phyloP scores from a whole-genome alignment of 2,888 invertebrate species.

The Empis livida region DNA sequence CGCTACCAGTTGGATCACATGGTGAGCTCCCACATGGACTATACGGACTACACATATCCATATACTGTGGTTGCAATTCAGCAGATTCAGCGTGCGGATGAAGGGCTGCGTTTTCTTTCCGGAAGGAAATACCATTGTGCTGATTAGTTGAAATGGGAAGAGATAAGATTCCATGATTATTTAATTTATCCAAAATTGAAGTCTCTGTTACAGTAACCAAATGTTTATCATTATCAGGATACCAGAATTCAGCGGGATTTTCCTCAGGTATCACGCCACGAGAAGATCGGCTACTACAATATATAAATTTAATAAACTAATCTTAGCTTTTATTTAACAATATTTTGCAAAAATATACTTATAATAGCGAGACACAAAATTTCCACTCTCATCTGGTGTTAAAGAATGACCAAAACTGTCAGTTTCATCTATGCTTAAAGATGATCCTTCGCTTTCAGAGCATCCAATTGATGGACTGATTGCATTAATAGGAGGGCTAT shows the following conservation, averaged over 20 bases:
- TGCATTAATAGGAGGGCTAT: conserved; percentile 37
- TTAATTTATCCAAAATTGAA: conserved; percentile 10
- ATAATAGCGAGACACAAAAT: conserved; percentile 22
- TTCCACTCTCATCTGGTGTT: conserved; percentile 44
- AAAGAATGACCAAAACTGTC: conserved; percentile 43
- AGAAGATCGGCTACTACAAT: conserved; percentile 14
- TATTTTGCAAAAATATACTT: conserved; percentile 17
- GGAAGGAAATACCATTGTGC: conserved; percentile 5
- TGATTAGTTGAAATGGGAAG: conserved; percentile 6
- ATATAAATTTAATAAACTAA: not conserved
- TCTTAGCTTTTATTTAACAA: not conserved
- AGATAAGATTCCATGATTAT: conserved; percentile 9
- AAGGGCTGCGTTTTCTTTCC: conserved; percentile 14
- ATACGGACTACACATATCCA: conserved; percentile 42
- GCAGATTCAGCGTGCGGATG: conserved; percentile 10
- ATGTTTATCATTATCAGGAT: conserved; percentile 13
- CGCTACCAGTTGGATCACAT: conserved; percentile 26
- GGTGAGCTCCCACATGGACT: conserved; percentile 41
- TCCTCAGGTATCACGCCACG: conserved; percentile 45
- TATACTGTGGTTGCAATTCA: conserved; percentile 23
- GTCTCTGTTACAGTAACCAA: not conserved
- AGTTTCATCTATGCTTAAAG: conserved; percentile 50
- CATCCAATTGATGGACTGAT: conserved; percentile 49
- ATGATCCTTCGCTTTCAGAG: conserved; percentile 55
- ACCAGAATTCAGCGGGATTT: conserved; percentile 38